Evolutionary conservation across 1,140 invertebrate species (phyloP), one percentile per base, ranked within the genome.

Genomic region (Sitophilus oryzae): DNA sequence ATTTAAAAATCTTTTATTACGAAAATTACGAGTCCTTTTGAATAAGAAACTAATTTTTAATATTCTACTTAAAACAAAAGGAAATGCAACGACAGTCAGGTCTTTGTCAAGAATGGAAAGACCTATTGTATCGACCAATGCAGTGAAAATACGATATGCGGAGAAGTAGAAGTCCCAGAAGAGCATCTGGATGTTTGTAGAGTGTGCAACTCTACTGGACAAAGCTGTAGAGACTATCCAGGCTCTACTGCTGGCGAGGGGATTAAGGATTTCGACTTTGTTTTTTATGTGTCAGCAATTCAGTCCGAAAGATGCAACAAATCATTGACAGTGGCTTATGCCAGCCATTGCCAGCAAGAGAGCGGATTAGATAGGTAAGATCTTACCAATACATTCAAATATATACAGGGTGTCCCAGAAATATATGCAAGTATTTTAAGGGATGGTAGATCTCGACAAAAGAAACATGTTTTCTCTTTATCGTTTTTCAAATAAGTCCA

Each of bases 301-400:
- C 83, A 94, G 66, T 96, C 95, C 0, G 85, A 91, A 61, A 77
- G 94, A 18, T 99, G 96, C 74, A 80, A 86, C 41, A 86, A 91
- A 59, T 88, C 88, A 0, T 76, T 92, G 54, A 98, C 96, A 0
- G 91, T 93, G 11, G 96, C 96, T 0, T 99, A 98, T 76, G 96
- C 96, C 10, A 94, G 94, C 3, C 96, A 99, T 71, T 99, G 96
- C 71, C 96, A 98, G 71, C 93, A 97, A 72, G 96, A 99, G 73
- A 81, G 85, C 1, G 83, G 85, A 16, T 75, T 95, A 41, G 93
- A 98, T 75, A 81, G 92, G 89, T 91, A 73, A 74, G 16, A 19
- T 44, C 6, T 19, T 20, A 10, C 18, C 6, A 9, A 43, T n/a
- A n/a, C n/a, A n/a, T n/a, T n/a, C n/a, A n/a, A n/a, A n/a, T n/a